Conservation (phyloP, 2,113 vertebrate genomes). For the Ictalurus furcatus region DNA sequence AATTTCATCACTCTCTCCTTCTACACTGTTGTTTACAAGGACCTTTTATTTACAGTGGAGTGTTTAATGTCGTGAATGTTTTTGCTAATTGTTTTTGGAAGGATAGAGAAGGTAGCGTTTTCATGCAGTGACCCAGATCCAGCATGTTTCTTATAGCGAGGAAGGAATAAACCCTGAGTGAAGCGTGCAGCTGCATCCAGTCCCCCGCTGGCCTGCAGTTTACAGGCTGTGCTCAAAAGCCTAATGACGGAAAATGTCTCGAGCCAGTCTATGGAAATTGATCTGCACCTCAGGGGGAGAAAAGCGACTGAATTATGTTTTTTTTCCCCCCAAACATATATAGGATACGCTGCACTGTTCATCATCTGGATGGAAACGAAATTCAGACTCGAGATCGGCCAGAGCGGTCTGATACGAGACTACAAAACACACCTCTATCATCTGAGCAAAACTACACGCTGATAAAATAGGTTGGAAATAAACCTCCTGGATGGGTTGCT, state of each 20-base stretch:
- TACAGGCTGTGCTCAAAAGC: conserved; percentile 73
- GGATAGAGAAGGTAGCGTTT: neutral
- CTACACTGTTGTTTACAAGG: neutral
- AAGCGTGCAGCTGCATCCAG: conserved; percentile 72
- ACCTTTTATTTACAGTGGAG: too few relatives aligned
- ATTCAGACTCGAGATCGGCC: conserved; percentile 52
- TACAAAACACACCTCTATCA: conserved; percentile 33
- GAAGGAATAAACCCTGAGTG: conserved; percentile 78
- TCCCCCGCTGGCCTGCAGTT: conserved; percentile 75
- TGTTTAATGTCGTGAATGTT: neutral
- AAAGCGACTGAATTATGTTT: conserved; percentile 74
- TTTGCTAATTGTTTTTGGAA: conserved; percentile 22
- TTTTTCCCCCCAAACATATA: neutral
- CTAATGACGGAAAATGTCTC: conserved; percentile 78
- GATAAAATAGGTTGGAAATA: conserved; percentile 50
- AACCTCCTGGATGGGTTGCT: conserved; percentile 17
- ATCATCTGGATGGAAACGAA: conserved; percentile 26
- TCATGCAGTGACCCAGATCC: neutral
- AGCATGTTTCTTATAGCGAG: conserved; percentile 77
- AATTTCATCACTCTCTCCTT: conserved; percentile 38
- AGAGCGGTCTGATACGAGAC: conserved; percentile 50
- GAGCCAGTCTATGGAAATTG: conserved; percentile 79
- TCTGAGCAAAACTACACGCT: conserved; percentile 43
- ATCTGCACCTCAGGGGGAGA: conserved; percentile 77
- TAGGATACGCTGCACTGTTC: conserved; percentile 16